Evolutionary conservation across 1,140 invertebrate genomes (phyloP), one percentile per base, ranked within the genome.

Genomic region (Oncopodura yosiiana): DNA sequence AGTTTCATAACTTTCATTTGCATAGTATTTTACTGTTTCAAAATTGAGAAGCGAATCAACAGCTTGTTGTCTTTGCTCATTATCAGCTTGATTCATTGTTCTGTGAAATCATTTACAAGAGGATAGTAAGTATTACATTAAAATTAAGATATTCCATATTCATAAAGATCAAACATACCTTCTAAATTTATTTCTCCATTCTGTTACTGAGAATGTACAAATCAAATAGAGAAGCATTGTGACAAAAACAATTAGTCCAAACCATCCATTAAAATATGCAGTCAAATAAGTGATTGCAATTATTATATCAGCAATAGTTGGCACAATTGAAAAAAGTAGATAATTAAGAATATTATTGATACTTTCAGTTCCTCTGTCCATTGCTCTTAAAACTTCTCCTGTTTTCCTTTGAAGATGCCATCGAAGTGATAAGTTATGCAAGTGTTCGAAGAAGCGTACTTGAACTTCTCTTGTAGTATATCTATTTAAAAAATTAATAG

Each of bases 1-100:
- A 11, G 71, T 67, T 67, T 81, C 79, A 68, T 76, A 77, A 21
- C 71, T 63, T 62, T 81, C 78, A 32, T 76, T 77, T 29, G 71
- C 73, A 61, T 80, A 81, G 65, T 81, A 80, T 63, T 81, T 81
- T 9, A 81, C 79, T 9, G 80, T 82, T 69, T 82, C 78, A 71
- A 79, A 81, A 63, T 81, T 82, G 0, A 81, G 69, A 8, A 81
- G 66, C 3, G 79, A 79, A 65, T 81, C 79, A 1, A 81, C 77
- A 43, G 73, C 77, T 45, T 71, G 73, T 3, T 75, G 69, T 54
- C 75, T 69, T 34, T 69, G 69, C 42, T 70, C 71, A 66, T 82
- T 81, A 53, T 81, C 79, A 14, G 73, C 64, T 43, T 68, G 62
- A 63, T 81, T 81, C 73, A 78, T 78, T 16, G 71, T n/a, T 32